Base-by-base conservation (phyloP, 2,113 vertebrate genomes). In the Trichomycterus rosablanca region DNA sequence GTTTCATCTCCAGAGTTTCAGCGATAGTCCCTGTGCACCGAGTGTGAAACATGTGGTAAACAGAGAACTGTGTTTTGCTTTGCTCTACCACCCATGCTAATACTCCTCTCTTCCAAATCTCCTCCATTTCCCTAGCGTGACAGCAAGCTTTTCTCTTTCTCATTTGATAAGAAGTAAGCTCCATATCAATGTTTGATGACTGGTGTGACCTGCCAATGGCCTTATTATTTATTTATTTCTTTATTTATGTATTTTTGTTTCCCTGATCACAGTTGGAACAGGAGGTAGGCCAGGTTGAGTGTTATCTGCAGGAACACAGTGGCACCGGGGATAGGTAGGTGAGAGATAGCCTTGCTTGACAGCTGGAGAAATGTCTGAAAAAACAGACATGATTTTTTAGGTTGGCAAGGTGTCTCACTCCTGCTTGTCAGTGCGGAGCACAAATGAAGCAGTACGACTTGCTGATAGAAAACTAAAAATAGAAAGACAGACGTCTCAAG, bases 381-480 rank as follows among this genome's bases (percentile, higher is more conserved):
- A 71, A 73, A 74, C 74, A 74, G 54, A 64, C 61, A 64, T 40
- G 51, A n/a, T 24, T 52, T 63, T 48, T 74, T 54, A 37, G n/a
- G 52, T 58, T 70, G 43, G 34, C 57, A 62, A 67, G 66, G 28
- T 54, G 57, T 30, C 42, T 39, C 42, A 19, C 57, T 68, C 30
- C n/a, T 3, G 42, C 19, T 35, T 28, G 50, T 53, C 40, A 61
- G 53, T 19, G 32, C 48, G 24, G 32, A 16, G 46, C 56, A 54
- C 40, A 59, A 67, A 67, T 67, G 32, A 67, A 60, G 40, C 20
- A 40, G 34, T 43, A 34, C 35, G 51, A 48, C 32, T 45, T 42
- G 35, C 50, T 61, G 50, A 61, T 65, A 48, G 23, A 65, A 65
- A 34, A 43, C 62, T 56, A 65, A 65, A 65, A 56, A 65, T 65